Evolutionary conservation across 2,113 vertebrate genomes (phyloP).

Genomic region (Prionailurus viverrinus): DNA sequence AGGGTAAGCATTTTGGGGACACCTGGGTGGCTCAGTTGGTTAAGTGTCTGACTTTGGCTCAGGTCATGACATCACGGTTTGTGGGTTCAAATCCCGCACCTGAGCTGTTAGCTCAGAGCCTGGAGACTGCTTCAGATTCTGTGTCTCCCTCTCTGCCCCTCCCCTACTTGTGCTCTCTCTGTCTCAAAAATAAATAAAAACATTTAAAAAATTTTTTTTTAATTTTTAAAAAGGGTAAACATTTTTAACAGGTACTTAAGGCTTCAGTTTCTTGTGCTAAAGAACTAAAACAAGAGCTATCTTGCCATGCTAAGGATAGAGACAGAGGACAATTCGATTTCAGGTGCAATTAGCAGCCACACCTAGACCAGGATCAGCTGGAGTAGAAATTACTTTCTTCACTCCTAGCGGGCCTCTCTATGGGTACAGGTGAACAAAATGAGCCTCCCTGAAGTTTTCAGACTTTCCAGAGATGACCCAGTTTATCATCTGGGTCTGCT

Average conservation of each 20-base stretch:
- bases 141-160: no score
- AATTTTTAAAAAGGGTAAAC: background rate
- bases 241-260: background rate
- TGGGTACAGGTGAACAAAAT: background rate
- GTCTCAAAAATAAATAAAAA: no score
- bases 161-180: no score
- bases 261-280: background rate
- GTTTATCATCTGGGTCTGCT: background rate
- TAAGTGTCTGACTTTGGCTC: no score
- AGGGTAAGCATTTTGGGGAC: background rate
- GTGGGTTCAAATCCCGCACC: no score
- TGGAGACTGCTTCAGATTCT: no score
- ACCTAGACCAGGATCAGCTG: background rate
- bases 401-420: background rate
- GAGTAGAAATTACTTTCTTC: background rate
- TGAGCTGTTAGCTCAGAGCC: no score
- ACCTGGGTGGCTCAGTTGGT: no score
- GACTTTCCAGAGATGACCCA: background rate
- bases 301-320: background rate
- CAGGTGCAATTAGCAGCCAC: background rate
- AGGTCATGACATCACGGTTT: no score
- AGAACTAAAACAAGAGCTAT: background rate
- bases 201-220: no score
- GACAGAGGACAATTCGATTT: background rate
- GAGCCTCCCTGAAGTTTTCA: background rate